Base-by-base conservation (phyloP, 2,113 vertebrate genomes). In the Cricetomys ansorgei region DNA sequence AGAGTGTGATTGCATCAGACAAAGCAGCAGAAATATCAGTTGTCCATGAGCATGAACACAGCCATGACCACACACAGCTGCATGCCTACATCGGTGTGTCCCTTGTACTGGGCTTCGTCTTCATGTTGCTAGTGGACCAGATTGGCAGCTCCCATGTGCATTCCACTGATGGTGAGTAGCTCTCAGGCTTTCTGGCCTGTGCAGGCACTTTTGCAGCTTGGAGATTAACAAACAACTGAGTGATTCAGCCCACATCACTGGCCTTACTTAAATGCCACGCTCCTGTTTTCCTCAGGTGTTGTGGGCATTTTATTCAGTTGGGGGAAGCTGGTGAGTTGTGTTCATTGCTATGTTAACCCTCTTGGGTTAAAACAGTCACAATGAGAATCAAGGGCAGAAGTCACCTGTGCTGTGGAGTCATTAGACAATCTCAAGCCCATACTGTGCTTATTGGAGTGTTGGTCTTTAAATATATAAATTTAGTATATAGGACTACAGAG, bases 111-210 rank as follows among this genome's bases (percentile, higher is more conserved):
- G 99, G 99, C 96, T 99, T 99, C 76, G 99, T 99, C 96, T 99
- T 99, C 96, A 99, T 99, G 99, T 98, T 99, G 21, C 96, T 99
- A 87, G 99, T 99, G 93, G 99, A 99, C 97, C 99, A 99, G 98
- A 99, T 99, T 79, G 99, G 99, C 95, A 99, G 98, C 77, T 99
- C 99, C 89, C 99, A 99, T 11, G 97, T 99, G 87, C 99, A 99
- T 98, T 98, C 98, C 98, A 88, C 98, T 90, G 99, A 99, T 40
- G 99, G 99, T 99, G 96, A 98, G 99, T 98, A 95, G 50, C 91
- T 43, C 57, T 50, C 67, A 45, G 6, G 40, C 89, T 43, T 23
- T 80, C 45, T 89, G 87, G 53, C 37, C n/a, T 59, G 37, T 64
- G 19, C 15, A 19, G 2, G 80, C 65, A 94, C 16, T 64, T 69